phyloP scores from a whole-genome alignment of 2,888 invertebrate genomes.

The Acrocera orbiculus region DNA sequence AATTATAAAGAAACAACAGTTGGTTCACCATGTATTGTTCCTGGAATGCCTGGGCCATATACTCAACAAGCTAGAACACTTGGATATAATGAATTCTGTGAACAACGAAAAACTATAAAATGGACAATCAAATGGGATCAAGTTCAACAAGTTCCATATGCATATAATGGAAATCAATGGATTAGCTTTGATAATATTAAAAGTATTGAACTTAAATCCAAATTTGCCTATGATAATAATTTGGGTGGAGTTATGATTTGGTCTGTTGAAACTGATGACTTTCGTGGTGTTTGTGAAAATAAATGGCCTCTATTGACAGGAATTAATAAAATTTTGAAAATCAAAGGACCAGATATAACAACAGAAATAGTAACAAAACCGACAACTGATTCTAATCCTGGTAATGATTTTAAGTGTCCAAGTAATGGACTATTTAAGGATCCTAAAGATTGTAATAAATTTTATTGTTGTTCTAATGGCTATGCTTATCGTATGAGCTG shows the following conservation, averaged over 20 bases:
- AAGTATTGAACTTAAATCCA: conserved; percentile 33
- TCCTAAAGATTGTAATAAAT: no score
- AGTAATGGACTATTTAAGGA: no score
- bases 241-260: conserved; percentile 55
- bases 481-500: no score
- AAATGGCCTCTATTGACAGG: conserved; percentile 42
- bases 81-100: conserved; percentile 56
- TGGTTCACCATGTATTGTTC: no score
- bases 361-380: no score
- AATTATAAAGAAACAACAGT: no score
- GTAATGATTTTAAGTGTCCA: no score
- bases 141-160: conserved; percentile 42
- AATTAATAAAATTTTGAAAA: no score
- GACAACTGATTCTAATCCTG: no score
- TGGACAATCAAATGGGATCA: conserved; percentile 40
- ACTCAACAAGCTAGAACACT: conserved; percentile 44
- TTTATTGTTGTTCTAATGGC: no score
- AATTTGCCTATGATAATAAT: conserved; percentile 28
- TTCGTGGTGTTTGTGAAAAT: conserved; percentile 41
- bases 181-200: conserved; percentile 47
- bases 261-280: conserved; percentile 68
- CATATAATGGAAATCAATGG: conserved; percentile 42
- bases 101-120: conserved; percentile 30
- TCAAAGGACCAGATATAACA: no score
- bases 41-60: conserved; percentile 42